Conservation (phyloP, 2,113 vertebrate species). For the Felis chaus region DNA sequence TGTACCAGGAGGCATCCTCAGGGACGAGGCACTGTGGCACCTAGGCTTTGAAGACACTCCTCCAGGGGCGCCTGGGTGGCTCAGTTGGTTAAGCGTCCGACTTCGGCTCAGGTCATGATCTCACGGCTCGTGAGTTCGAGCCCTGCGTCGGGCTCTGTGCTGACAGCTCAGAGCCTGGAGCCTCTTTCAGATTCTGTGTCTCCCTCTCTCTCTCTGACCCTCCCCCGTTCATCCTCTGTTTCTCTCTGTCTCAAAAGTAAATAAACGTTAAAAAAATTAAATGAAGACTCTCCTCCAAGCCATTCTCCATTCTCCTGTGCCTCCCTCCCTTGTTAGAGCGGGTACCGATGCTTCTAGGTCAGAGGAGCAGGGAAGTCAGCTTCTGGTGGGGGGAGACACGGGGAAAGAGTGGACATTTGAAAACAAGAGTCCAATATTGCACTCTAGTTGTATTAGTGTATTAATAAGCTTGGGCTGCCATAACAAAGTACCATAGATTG, state of each 20-base stretch:
- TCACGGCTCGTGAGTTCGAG: no score
- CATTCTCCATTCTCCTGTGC: neutral
- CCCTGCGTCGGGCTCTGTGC: no score
- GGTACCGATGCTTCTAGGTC: neutral
- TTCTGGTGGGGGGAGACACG: no score
- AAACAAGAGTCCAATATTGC: no score
- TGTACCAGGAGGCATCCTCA: neutral
- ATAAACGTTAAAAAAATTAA: no score
- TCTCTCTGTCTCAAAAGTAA: no score
- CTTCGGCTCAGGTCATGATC: no score
- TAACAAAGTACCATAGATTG: neutral
- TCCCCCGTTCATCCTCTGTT: no score
- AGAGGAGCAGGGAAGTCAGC: neutral
- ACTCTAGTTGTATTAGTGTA: neutral
- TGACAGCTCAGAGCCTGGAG: no score
- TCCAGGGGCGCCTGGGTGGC: neutral
- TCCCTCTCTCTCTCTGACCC: no score
- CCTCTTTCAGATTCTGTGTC: no score
- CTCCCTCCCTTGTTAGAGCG: neutral
- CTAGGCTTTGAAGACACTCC: neutral
- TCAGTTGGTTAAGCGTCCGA: no score
- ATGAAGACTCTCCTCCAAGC: neutral
- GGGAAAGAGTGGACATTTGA: neutral
- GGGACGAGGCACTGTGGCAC: neutral
- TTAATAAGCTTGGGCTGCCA: neutral